Percentiles rank a stretch among this genome's conserved stretches.
Conservation (phyloP, 2,888 invertebrate genomes). For the Campopleginae sp. region DNA sequence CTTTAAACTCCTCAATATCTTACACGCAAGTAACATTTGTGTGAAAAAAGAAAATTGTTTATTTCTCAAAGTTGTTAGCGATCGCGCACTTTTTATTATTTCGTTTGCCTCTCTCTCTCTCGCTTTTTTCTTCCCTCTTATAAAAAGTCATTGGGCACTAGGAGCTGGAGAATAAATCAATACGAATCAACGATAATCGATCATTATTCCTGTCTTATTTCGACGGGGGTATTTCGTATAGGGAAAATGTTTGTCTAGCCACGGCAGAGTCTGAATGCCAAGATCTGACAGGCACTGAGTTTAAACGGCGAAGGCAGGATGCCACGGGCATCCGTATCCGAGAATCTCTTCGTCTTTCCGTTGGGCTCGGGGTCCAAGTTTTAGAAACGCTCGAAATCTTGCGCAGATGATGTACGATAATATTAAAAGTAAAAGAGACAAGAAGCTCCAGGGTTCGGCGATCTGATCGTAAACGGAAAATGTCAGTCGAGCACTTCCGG, state of each 20-base stretch:
- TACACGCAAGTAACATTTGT: slow-evolving; percentile 76
- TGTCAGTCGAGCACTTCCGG: not conserved
- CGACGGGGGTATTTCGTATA: not conserved
- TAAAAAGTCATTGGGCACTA: not conserved
- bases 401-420: not conserved
- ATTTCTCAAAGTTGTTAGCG: slow-evolving; percentile 13
- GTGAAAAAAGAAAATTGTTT: slow-evolving; percentile 65
- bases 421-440: not conserved
- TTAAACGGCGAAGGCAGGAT: too few relatives aligned
- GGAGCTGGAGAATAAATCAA: not conserved
- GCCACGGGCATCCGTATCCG: too few relatives aligned
- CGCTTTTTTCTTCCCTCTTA: slow-evolving; percentile 3
- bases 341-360: too few relatives aligned
- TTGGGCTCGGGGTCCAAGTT: too few relatives aligned
- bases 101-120: slow-evolving; percentile 10
- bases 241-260: too few relatives aligned
- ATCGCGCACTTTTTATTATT: slow-evolving; percentile 9
- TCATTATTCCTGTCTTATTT: slow-evolving; percentile 5
- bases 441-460: not conserved
- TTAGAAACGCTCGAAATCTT: not conserved
- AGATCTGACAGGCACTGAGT: too few relatives aligned
- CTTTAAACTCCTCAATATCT: slow-evolving; percentile 56
- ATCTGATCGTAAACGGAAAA: not conserved
- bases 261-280: too few relatives aligned
- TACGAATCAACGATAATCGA: slow-evolving; percentile 26